Evolutionary conservation across 2,888 invertebrate species (phyloP).

Genomic region (Drosophila eohydei): DNA sequence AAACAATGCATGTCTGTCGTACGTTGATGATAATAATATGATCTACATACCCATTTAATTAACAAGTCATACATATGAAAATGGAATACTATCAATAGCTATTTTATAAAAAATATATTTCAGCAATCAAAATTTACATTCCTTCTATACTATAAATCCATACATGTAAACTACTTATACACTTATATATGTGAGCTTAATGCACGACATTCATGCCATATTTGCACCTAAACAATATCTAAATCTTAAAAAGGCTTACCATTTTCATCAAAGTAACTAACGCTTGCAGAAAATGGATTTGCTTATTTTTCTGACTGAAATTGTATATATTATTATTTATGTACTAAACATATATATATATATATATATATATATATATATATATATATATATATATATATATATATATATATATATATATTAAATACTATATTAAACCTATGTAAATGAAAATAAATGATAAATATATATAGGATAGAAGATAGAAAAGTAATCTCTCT

Average conservation of each 20-base stretch:
- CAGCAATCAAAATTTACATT: not conserved
- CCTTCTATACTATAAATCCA: not conserved
- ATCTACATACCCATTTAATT: not conserved
- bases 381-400: too few species aligned
- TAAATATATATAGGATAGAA: not conserved
- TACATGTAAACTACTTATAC: not conserved
- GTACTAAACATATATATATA: not conserved
- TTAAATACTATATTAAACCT: too few species aligned
- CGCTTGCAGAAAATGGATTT: not conserved
- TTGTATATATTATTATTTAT: not conserved
- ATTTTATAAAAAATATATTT: not conserved
- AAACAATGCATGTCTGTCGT: slow-evolving; percentile 13
- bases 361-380: too few species aligned
- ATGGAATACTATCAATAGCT: not conserved
- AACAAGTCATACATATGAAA: not conserved
- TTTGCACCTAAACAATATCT: not conserved
- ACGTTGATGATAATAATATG: not conserved
- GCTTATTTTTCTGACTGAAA: not conserved
- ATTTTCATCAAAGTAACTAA: too few species aligned
- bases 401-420: too few species aligned
- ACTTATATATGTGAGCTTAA: not conserved
- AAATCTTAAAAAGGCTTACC: not conserved
- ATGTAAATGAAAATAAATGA: not conserved
- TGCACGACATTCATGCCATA: not conserved
- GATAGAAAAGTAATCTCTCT: not conserved